Percentiles rank a stretch among this genome's conserved stretches.
Evolutionary conservation across 2,888 invertebrate genomes (phyloP).

Genomic region (Andrena bucephala): DNA sequence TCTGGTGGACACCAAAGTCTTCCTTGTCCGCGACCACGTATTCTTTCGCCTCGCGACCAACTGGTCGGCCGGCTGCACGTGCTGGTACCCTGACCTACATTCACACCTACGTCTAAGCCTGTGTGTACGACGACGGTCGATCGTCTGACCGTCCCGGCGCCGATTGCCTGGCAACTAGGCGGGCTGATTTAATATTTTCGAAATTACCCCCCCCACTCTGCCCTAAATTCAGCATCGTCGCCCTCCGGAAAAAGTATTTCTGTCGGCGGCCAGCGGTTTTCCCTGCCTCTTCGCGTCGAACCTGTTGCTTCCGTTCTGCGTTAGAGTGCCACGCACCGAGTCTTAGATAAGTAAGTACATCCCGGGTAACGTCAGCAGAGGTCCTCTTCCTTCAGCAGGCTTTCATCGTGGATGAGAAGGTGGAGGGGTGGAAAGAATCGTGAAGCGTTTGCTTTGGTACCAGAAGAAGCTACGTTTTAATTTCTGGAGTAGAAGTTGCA

Average conservation of each 20-base stretch:
- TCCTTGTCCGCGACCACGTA: constrained; percentile 37
- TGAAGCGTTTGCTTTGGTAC: too few relatives aligned
- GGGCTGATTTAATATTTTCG: constrained; percentile 72
- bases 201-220: constrained; percentile 61
- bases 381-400: too few relatives aligned
- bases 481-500: too few relatives aligned
- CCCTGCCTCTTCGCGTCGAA: constrained; percentile 46
- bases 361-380: too few relatives aligned
- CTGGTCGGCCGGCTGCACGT: constrained; percentile 61
- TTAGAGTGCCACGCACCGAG: not conserved
- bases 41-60: constrained; percentile 45
- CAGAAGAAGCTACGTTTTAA: too few relatives aligned
- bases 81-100: constrained; percentile 81
- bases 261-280: constrained; percentile 15
- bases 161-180: constrained; percentile 69
- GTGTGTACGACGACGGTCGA: constrained; percentile 70
- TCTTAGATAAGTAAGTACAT: too few relatives aligned
- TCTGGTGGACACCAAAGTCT: constrained; percentile 31
- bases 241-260: constrained; percentile 34
- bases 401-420: too few relatives aligned
- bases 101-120: constrained; percentile 71
- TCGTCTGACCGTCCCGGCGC: constrained; percentile 60
- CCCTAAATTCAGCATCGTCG: constrained; percentile 51
- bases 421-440: too few relatives aligned
- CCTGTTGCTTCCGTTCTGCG: constrained; percentile 64